Base-by-base conservation (phyloP, 2,888 invertebrate genomes). In the Drymonia ruficornis region DNA sequence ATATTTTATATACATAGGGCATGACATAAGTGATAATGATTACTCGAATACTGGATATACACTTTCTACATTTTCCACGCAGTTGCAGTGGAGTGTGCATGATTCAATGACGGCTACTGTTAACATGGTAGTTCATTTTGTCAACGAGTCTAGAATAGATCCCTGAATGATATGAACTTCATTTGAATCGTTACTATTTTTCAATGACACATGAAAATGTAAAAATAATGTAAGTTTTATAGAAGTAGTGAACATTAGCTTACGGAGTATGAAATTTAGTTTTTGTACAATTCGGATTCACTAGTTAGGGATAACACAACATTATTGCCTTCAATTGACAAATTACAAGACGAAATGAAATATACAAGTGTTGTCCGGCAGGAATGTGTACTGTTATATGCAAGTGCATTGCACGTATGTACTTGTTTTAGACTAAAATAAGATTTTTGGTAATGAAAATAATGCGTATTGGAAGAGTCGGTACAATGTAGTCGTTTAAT, bases 201-300 rank as follows among this genome's bases (percentile, higher is more conserved):
- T 28, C 8, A 28, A 28, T 28, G 28, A 28, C 5, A 28, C 28
- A 28, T 28, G 28, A 28, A 28, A 28, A 80, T 86, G 86, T 89
- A 88, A 79, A 89, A 87, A 84, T 85, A 81, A 76, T 72, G 73
- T 90, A 89, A 88, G 87, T 80, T 84, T 76, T 78, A 79, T 86
- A 84, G 81, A 61, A 60, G 79, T 86, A 89, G 86, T 74, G 67
- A 74, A 71, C 62, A 63, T 78, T 86, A 87, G 85, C 83, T 84
- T 86, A 88, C 66, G 79, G 76, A 72, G 78, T 83, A 83, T 79
- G 77, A 80, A 80, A 81, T 84, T 82, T 90, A 89, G 89, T 87
- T 91, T 91, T 91, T 91, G 85, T 91, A 91, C 89, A 84, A 89
- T 83, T 81, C 74, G 70, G 76, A 81, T 78, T 82, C 86, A 87